Percentiles rank a stretch among this genome's conserved stretches.
phyloP scores from a whole-genome alignment of 2,797 vertebrate species.

The Pipistrellus pygmaeus region DNA sequence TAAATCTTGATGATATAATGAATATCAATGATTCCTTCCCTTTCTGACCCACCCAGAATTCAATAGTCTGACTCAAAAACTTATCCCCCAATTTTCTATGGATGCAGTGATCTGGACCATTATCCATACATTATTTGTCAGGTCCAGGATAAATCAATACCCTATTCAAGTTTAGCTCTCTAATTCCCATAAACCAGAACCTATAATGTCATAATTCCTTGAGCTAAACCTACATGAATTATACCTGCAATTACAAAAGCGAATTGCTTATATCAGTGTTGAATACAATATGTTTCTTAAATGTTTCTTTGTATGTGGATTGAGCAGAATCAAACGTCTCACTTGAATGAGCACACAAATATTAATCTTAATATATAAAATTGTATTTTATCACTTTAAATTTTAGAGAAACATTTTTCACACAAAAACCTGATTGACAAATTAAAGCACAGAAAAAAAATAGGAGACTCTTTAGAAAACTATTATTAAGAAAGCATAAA shows the following conservation, averaged over 20 bases:
- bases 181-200: not conserved
- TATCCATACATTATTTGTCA: not conserved
- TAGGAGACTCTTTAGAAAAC: conserved; percentile 14
- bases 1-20: not conserved
- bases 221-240: not conserved
- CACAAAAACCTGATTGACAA: not conserved
- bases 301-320: not conserved
- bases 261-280: not conserved
- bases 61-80: not conserved
- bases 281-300: not conserved
- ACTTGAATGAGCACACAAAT: not conserved
- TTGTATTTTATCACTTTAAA: not conserved
- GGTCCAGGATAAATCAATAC: not conserved
- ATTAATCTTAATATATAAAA: not conserved
- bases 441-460: not conserved
- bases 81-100: not conserved
- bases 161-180: not conserved
- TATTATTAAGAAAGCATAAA: not conserved
- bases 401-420: not conserved
- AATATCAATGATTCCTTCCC: not conserved
- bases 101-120: not conserved
- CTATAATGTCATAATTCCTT: not conserved
- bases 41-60: not conserved
- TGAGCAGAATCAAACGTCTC: not conserved
- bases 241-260: not conserved